Conservation (phyloP, 2,797 vertebrate genomes). For the Micropoecilia bifurca region DNA sequence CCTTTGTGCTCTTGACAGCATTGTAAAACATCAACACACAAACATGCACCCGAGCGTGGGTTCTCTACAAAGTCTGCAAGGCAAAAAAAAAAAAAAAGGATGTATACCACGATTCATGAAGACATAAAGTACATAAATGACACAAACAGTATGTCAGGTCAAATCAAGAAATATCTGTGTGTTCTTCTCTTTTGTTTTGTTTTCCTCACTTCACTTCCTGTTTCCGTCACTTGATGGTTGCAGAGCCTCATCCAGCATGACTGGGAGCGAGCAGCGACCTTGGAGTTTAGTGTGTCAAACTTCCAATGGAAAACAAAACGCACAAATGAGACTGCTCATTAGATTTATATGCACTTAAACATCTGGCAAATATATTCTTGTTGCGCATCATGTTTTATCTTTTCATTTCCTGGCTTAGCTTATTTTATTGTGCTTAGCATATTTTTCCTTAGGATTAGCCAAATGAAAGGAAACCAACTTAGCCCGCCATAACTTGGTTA, state of each 20-base stretch:
- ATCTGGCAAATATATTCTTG: slow-evolving; percentile 23
- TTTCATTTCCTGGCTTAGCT: background rate
- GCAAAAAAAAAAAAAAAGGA: slow-evolving; percentile 26
- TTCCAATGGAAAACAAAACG: slow-evolving; percentile 46
- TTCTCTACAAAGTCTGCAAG: slow-evolving; percentile 10
- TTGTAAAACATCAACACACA: slow-evolving; percentile 7
- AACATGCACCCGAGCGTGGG: background rate
- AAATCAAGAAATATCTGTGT: slow-evolving; percentile 44
- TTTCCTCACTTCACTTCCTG: slow-evolving; percentile 38
- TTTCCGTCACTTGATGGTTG: slow-evolving; percentile 41
- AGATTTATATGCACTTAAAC: slow-evolving; percentile 56
- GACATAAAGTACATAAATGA: slow-evolving; percentile 42
- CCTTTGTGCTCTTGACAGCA: slow-evolving; percentile 12
- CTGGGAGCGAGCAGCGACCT: slow-evolving; percentile 39
- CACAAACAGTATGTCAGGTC: slow-evolving; percentile 54
- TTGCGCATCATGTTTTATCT: background rate
- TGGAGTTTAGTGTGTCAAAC: slow-evolving; percentile 35
- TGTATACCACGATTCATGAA: slow-evolving; percentile 16
- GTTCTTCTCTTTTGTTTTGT: slow-evolving; percentile 34
- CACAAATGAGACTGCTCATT: slow-evolving; percentile 48
- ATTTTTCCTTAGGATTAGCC: background rate
- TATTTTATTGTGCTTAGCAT: background rate
- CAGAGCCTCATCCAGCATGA: slow-evolving; percentile 55
- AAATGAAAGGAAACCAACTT: background rate
- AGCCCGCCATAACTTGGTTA: background rate